Evolutionary conservation across 2,888 invertebrate genomes (phyloP), one percentile per base, ranked within the genome.

Genomic region (Suillia variegata): DNA sequence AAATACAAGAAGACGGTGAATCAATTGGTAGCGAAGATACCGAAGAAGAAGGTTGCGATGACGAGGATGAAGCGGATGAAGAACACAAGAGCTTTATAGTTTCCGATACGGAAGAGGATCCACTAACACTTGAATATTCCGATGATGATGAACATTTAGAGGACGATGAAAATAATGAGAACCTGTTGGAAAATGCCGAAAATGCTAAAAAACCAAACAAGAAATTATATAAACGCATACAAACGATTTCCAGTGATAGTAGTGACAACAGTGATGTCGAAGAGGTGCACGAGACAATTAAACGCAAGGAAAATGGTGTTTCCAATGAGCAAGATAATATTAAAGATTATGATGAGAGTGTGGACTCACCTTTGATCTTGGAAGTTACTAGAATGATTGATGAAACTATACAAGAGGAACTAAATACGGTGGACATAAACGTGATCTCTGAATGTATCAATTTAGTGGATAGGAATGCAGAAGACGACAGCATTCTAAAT

Each of bases 71-170:
- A 54, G 76, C 82, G 1, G 85, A 84, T 62, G 79, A 59, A 12
- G 72, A 84, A 5, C 74, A 82, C 4, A 85, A 83, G 67, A 87
- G 86, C 0, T 87, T 87, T 70, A 70, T 87, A 58, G 85, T 85
- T 64, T 84, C 85, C 1, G 82, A 83, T 47, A 59, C 59, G 10
- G 73, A 67, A 5, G 57, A 61, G 20, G 49, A 52, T 10, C 59
- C 64, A 13, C 3, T 47, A 54, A 22, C 56, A n/a, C 62, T 3
- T 61, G 63, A 56, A 26, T 68, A 66, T 31, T 69, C 71, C 2
- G 58, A 61, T 3, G 62, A 47, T 8, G 56, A 59, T 53, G 66
- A 64, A n/a, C 49, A 58, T n/a, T 33, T 58, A 0, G 15, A 20
- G 5, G 61, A 17, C 6, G 18, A 17, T 6, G 49, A 33, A 51